phyloP scores from a whole-genome alignment of 2,113 vertebrate species.

The Azemiops feae region DNA sequence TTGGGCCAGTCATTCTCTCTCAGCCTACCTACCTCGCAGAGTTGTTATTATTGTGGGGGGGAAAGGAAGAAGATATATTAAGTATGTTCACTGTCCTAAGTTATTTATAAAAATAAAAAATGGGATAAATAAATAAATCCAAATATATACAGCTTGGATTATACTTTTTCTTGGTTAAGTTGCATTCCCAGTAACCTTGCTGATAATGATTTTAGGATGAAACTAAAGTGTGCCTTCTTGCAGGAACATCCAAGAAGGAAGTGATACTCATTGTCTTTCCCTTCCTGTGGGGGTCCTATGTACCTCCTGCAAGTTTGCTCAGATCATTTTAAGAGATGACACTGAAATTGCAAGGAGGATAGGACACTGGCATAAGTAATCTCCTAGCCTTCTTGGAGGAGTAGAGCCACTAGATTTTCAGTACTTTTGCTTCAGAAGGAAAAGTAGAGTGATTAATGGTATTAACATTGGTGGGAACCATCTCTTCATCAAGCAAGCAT shows the following conservation, averaged over 20 bases:
- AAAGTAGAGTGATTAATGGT: neutral
- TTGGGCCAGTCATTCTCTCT: neutral
- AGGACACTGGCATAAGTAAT: neutral
- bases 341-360: neutral
- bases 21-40: neutral
- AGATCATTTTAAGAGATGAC: neutral
- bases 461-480: slow-evolving; percentile 10
- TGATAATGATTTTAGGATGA: neutral
- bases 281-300: neutral
- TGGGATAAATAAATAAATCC: neutral
- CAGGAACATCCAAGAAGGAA: neutral
- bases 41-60: neutral
- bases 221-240: neutral
- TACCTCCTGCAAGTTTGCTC: neutral
- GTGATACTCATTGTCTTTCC: neutral
- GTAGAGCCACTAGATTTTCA: neutral
- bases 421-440: neutral
- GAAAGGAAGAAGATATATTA: neutral
- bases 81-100: neutral
- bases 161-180: neutral
- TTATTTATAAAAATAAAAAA: neutral
- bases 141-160: neutral
- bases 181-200: neutral
- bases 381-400: neutral
- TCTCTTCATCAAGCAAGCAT: slow-evolving; percentile 45